Evolutionary conservation across 2,888 invertebrate species (phyloP), one percentile per base, ranked within the genome.

Genomic region (Leptura quadrifasciata): DNA sequence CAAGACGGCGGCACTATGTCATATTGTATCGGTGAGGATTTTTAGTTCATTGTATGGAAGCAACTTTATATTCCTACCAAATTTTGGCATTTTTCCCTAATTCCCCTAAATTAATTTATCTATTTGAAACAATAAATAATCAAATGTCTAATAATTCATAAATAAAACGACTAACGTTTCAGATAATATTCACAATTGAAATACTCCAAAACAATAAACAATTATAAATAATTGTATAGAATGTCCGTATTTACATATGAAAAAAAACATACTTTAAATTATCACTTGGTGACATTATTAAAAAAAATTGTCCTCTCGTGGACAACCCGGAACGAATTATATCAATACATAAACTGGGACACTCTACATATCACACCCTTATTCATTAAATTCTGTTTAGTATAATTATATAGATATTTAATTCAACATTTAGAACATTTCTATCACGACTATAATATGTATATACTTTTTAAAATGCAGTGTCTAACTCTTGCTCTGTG

Each of bases 361-460:
- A 31, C 15, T 47, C 55, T 52, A 67, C 21, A 63, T 63, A 71
- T 71, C 75, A 75, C 65, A 65, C 72, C 72, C 65, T 63, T 60
- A 72, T 52, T 57, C 60, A 17, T 55, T 68, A 27, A 68, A 63
- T 61, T 57, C 47, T 57, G 70, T 24, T 64, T 69, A 74, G 27
- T 63, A 47, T 39, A 47, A 63, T 61, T 72, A 69, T 76, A 74
- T 64, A 72, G 52, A 61, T 77, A 72, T 63, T 69, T 79, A 79
- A 27, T 65, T 79, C 20, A 79, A 81, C 79, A 78, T 80, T 78
- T 78, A 79, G 73, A 81, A 79, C 77, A 77, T 72, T 57, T 80
- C 77, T 78, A 78, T 80, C 75, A 81, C 76, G 69, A 80, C 80
- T 81, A 82, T 73, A 76, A 74, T 76, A 76, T 74, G 57, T 69